Evolutionary conservation across 1,140 invertebrate genomes (phyloP).

Genomic region (Matsumurasca onukii): DNA sequence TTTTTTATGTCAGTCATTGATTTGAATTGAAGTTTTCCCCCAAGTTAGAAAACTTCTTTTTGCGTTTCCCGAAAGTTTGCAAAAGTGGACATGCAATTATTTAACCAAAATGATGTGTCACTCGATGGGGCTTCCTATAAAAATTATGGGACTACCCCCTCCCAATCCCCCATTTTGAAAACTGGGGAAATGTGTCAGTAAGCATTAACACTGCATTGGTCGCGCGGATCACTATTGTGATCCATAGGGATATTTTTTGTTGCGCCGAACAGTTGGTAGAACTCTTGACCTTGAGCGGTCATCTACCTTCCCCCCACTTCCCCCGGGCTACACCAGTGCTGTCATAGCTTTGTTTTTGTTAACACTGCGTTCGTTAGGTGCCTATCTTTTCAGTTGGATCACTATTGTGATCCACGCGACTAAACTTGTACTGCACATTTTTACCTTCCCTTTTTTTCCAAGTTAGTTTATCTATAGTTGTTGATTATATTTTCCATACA

Average conservation of each 20-base stretch:
- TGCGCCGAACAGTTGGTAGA: not conserved
- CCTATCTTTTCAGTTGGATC: not conserved
- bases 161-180: no score
- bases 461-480: not conserved
- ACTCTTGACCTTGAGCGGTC: not conserved
- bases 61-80: no score
- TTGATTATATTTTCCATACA: not conserved
- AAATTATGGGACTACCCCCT: no score
- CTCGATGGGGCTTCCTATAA: no score
- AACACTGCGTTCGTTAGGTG: not conserved
- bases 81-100: no score
- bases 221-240: constrained; percentile 4
- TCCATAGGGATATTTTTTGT: not conserved
- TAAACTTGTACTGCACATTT: not conserved
- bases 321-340: not conserved
- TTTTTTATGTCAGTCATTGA: no score
- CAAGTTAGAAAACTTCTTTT: no score
- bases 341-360: not conserved
- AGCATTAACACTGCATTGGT: constrained; percentile 8
- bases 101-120: no score
- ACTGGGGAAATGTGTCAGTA: no score
- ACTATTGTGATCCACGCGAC: not conserved
- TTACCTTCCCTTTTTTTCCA: not conserved
- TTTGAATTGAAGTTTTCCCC: no score
- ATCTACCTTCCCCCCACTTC: constrained; percentile 5